These are phyloP conservation scores for Embidobia sp. DNA, from an alignment of 2,888 invertebrate genomes.

Conservation along the genomic window DNA sequence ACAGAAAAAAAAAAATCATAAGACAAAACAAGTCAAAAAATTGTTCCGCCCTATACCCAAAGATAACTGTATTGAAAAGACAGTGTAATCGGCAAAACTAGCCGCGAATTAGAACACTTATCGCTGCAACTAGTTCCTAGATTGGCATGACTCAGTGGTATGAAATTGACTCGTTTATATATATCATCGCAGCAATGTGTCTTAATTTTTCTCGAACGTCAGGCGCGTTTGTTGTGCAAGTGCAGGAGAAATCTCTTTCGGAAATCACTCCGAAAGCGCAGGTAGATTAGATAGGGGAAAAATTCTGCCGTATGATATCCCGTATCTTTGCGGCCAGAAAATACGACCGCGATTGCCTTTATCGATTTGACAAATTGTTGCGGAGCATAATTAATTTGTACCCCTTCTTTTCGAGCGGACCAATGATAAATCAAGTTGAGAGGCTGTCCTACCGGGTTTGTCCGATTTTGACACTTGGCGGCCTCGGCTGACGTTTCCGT, in stretches of 20 bases:
- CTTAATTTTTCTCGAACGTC: slow-evolving; percentile 36
- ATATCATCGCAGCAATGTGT: slow-evolving; percentile 37
- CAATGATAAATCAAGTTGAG: too few species aligned
- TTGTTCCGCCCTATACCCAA: too few species aligned
- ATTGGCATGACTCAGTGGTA: slow-evolving; percentile 27
- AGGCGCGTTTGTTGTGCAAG: slow-evolving; percentile 44
- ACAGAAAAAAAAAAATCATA: too few species aligned
- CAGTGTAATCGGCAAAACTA: slow-evolving; percentile 12
- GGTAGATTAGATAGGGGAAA: slow-evolving; percentile 48
- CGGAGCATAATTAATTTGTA: slow-evolving; percentile 2
- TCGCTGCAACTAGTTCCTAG: slow-evolving; percentile 15
- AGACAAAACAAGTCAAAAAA: too few species aligned
- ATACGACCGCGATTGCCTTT: slow-evolving; percentile 13
- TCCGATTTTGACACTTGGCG: slow-evolving; percentile 13
- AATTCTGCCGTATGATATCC: neutral
- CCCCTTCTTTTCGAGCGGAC: too few species aligned
- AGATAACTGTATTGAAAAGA: too few species aligned
- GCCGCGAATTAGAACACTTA: slow-evolving; percentile 23
- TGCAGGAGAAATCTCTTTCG: slow-evolving; percentile 47
- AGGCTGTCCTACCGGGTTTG: too few species aligned
- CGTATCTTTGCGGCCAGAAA: slow-evolving; percentile 2
- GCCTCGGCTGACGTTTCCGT: neutral
- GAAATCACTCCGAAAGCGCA: slow-evolving; percentile 37
- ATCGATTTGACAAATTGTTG: slow-evolving; percentile 36
- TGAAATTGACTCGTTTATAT: slow-evolving; percentile 31